Evolutionary conservation across 2,113 vertebrate species (phyloP).

Genomic region (Tachysurus vachellii): DNA sequence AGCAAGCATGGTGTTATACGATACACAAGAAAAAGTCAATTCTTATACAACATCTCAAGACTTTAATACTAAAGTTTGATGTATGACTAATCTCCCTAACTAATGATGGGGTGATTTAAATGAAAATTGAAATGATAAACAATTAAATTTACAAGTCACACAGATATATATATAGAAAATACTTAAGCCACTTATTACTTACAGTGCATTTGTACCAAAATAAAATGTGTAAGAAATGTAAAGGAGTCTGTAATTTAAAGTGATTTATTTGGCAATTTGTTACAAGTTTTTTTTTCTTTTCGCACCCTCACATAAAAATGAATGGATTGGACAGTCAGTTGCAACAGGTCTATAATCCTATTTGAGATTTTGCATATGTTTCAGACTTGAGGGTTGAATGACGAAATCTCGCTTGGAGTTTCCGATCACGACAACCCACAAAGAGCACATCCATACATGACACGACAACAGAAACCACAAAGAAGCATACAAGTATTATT

Average conservation of each 20-base stretch:
- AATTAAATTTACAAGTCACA: slow-evolving; percentile 29
- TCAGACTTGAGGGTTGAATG: slow-evolving; percentile 24
- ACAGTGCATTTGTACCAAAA: slow-evolving; percentile 40
- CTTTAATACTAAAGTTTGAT: slow-evolving; percentile 2
- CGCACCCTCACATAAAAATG: slow-evolving; percentile 7
- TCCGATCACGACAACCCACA: slow-evolving; percentile 4
- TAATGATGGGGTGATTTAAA: neutral
- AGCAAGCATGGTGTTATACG: slow-evolving; percentile 35
- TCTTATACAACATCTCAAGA: neutral
- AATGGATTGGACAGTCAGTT: slow-evolving; percentile 1
- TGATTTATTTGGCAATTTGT: slow-evolving; percentile 52
- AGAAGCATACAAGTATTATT: slow-evolving; percentile 31
- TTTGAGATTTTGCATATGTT: slow-evolving; percentile 48
- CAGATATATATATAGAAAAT: neutral
- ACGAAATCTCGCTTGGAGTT: neutral
- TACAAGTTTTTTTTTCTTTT: slow-evolving; percentile 29
- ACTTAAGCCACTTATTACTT: neutral
- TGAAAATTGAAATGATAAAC: neutral
- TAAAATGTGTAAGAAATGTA: slow-evolving; percentile 23
- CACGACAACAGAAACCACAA: slow-evolving; percentile 38
- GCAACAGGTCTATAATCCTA: slow-evolving; percentile 14
- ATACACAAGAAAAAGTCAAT: neutral
- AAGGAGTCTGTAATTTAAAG: slow-evolving; percentile 11
- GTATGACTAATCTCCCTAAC: neutral
- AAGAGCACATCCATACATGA: slow-evolving; percentile 26